Percentiles rank a stretch among this genome's conserved stretches.
These are phyloP conservation scores for Acleris emargana DNA, from an alignment of 2,888 invertebrate genomes.

Conservation along the genomic window DNA sequence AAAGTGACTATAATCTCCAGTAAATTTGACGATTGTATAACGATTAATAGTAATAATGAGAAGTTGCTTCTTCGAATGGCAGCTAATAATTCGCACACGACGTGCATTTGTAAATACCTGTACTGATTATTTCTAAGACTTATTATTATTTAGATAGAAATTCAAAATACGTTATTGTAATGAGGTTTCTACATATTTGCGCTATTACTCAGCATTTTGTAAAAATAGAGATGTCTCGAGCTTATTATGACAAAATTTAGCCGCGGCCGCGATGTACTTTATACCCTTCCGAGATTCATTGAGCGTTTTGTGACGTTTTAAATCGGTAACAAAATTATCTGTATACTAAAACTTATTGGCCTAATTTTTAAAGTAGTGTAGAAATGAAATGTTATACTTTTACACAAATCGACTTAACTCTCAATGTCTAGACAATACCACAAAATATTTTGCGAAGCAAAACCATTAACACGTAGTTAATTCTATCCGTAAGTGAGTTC, in stretches of 20 bases:
- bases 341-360: conserved; percentile 29
- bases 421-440: conserved; percentile 64
- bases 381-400: conserved; percentile 39
- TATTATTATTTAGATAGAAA: conserved; percentile 67
- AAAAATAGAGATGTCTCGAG: conserved; percentile 25
- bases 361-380: conserved; percentile 34
- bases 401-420: conserved; percentile 44
- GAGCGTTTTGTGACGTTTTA: conserved; percentile 22
- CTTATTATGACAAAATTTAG: conserved; percentile 9
- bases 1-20: conserved; percentile 75
- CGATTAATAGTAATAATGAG: conserved; percentile 48
- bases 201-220: conserved; percentile 23
- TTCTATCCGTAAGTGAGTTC: conserved; percentile 65
- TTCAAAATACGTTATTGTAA: conserved; percentile 28
- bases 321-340: conserved; percentile 13
- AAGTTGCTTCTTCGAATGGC: conserved; percentile 73
- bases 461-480: conserved; percentile 51
- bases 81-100: conserved; percentile 70
- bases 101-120: conserved; percentile 75
- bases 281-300: conserved; percentile 18
- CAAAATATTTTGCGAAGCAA: conserved; percentile 76
- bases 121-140: conserved; percentile 69
- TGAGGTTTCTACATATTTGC: conserved; percentile 29
- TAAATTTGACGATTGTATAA: conserved; percentile 61
- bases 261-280: conserved; percentile 21